Conservation (phyloP, 2,888 invertebrate species). For the Enchytraeus crypticus region DNA sequence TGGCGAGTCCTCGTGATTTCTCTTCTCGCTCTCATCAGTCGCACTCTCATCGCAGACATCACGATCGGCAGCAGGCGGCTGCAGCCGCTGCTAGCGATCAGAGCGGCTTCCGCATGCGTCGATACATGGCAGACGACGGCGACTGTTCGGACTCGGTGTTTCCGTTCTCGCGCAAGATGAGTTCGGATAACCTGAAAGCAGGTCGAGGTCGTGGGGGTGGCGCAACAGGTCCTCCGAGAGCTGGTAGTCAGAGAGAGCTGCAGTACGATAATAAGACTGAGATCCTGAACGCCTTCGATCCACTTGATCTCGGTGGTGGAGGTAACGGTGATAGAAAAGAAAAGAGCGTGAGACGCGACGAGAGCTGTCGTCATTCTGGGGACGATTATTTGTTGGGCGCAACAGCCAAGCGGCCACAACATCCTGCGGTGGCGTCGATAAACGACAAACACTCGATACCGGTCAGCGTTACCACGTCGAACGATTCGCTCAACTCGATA, state of each 20-base stretch:
- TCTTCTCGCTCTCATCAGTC: neutral
- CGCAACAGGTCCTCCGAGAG: neutral
- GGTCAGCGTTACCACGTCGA: neutral
- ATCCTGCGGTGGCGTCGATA: neutral
- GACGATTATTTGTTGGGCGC: too few relatives aligned
- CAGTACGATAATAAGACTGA: neutral
- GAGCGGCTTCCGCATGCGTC: conserved; percentile 1
- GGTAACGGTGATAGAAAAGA: too few relatives aligned
- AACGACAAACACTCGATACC: neutral
- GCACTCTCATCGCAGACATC: neutral
- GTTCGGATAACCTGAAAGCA: neutral
- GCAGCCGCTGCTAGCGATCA: neutral
- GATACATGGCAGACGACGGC: conserved; percentile 5
- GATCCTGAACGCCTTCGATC: neutral
- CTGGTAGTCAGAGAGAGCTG: neutral
- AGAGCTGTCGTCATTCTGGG: too few relatives aligned
- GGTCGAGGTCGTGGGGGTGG: neutral
- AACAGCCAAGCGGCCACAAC: neutral
- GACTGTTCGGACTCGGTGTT: neutral
- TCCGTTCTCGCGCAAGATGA: neutral
- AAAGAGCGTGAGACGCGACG: neutral
- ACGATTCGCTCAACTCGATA: neutral
- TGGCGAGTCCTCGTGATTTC: neutral
- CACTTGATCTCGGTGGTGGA: neutral
- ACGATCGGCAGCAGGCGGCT: neutral